Evolutionary conservation across 1,140 invertebrate species (phyloP), one percentile per base, ranked within the genome.

Genomic region (Halotydeus destructor): DNA sequence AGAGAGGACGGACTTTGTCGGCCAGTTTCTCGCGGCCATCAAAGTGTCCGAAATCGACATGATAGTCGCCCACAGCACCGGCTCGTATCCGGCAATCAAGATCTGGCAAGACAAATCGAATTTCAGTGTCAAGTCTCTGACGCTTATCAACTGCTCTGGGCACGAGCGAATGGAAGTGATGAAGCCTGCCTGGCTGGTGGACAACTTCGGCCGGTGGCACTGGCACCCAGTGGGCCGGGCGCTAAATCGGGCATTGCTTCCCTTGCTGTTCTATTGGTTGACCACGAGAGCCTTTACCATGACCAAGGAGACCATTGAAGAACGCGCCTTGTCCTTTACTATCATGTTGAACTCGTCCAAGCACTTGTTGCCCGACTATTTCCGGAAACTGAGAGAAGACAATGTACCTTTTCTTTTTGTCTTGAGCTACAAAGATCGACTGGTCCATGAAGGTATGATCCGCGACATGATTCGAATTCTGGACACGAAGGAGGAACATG

Each of bases 21-120:
- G 27, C 38, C 47, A 51, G 28, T 51, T 51, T 43, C 34, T 51
- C 4, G 11, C 24, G 16, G 35, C 48, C 16, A 49, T 49, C 21
- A 30, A 38, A 24, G 23, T 51, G 18, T 12, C 41, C 11, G 38
- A 26, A 19, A 42, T 50, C 8, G 40, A 41, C 25, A 30, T 35
- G 12, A 3, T 41, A 8, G 12, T 41, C 3, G 8, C 40, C 8
- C 40, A 41, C 14, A 31, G 27, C 22, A 41, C 28, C 16, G 40
- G 24, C 3, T 22, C 33, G 22, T 41, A 31, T 41, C 28, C 40
- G n/a, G 5, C 27, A 21, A 18, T 41, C 5, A 9, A 30, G 8
- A 8, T 30, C 14, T 30, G 27, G 27, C 8, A 30, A 30, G 14
- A 30, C 3, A 43, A 35, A 8, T 11, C 2, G 6, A 19, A 25